Percentiles rank a stretch among this genome's conserved stretches.
These are phyloP conservation scores for Lepidotrigona ventralis DNA, from an alignment of 1,140 invertebrate species.

Conservation along the genomic window DNA sequence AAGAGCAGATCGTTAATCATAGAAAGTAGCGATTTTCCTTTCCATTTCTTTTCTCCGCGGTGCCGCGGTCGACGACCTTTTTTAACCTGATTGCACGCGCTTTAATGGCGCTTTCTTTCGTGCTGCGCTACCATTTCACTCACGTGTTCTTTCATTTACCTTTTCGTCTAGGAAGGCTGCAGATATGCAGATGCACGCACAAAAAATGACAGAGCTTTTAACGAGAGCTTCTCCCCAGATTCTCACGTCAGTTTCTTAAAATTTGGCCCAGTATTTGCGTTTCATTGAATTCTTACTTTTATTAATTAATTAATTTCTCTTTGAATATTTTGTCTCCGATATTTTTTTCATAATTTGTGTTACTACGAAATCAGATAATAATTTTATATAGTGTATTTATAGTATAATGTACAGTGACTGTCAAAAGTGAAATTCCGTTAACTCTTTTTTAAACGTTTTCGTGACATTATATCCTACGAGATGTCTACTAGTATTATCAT, in stretches of 20 bases:
- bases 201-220: not conserved
- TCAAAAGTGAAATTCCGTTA: too few relatives aligned
- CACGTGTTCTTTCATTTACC: conserved; percentile 27
- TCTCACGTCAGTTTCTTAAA: not conserved
- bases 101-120: conserved; percentile 45
- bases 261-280: not conserved
- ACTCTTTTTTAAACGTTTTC: too few relatives aligned
- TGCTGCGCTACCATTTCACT: conserved; percentile 25
- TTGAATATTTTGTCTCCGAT: not conserved
- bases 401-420: too few relatives aligned
- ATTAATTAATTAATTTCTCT: not conserved
- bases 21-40: conserved; percentile 49
- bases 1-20: conserved; percentile 23
- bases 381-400: not conserved
- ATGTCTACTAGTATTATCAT: too few relatives aligned
- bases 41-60: conserved; percentile 32
- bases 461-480: too few relatives aligned
- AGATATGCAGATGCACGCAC: too few relatives aligned
- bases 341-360: not conserved
- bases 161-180: not conserved
- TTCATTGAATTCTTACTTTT: not conserved
- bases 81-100: conserved; percentile 37
- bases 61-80: conserved; percentile 43
- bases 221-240: too few relatives aligned
- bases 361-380: not conserved